Base-by-base conservation (phyloP, 2,113 vertebrate species). In the Neogobius melanostomus region DNA sequence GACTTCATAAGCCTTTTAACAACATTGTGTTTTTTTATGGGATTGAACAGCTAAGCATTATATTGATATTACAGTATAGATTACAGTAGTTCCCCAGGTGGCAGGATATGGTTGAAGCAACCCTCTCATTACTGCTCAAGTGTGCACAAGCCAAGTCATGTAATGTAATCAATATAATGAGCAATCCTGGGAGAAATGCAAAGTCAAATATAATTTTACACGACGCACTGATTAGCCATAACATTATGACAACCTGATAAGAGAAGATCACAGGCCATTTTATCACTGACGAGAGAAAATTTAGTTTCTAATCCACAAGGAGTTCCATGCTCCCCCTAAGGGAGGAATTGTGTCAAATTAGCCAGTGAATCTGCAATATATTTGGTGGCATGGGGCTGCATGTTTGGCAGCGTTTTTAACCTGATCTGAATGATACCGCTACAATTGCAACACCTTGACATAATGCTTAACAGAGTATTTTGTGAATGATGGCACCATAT, bases 91-190 rank as follows among this genome's bases (percentile, higher is more conserved):
- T 87, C 81, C 84, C 87, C 64, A 54, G 77, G 61, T 79, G 9
- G 48, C 45, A 66, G 36, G 56, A 70, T 48, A 75, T 54, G 36
- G 70, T 50, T 50, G 15, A 84, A 76, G 73, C 59, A 70, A 52
- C 69, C 79, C 48, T 69, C 82, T 85, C 83, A 85, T 85, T 83
- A 84, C 44, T 73, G 87, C 68, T 79, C 68, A 79, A 84, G 69
- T 82, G 77, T 77, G 79, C 81, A 81, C 57, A 80, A 72, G 50
- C 62, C 64, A 69, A 52, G 48, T 77, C 83, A 89, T 81, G 70
- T 61, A 61, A 61, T 61, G 71, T 76, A 69, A 82, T 77, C 80
- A 85, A 82, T 85, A 69, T 79, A 82, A 86, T 88, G 80, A 87
- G 80, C 74, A 73, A 72, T 75, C 81, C 73, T 65, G 71, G 70